Evolutionary conservation across 2,113 vertebrate species (phyloP).

Genomic region (Choloepus hoffmanni): DNA sequence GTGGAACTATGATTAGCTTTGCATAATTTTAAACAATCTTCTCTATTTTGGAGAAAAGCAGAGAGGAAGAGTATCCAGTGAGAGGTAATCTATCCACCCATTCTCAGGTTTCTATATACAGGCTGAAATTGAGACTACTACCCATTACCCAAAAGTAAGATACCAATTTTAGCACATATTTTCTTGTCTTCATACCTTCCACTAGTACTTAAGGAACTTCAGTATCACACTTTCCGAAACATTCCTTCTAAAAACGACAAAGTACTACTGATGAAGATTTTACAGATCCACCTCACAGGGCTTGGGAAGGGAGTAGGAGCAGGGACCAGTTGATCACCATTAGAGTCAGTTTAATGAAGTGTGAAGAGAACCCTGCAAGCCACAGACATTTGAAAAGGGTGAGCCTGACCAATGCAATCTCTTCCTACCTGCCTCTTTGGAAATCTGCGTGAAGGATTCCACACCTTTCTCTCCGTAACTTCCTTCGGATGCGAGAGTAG

Average conservation of each 20-base stretch:
- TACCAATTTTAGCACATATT: background rate
- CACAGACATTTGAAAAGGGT: background rate
- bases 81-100: background rate
- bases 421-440: constrained; percentile 96
- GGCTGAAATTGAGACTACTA: background rate
- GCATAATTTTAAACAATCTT: background rate
- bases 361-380: background rate
- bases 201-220: background rate
- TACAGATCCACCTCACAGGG: background rate
- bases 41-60: background rate
- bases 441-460: constrained; percentile 98
- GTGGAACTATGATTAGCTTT: background rate
- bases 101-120: background rate
- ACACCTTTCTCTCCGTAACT: constrained; percentile 99
- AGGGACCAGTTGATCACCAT: rapidly evolving
- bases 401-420: background rate
- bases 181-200: background rate
- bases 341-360: background rate
- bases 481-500: constrained; percentile 97
- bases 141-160: background rate
- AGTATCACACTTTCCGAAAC: constrained; percentile 10
- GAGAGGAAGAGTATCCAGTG: too few relatives aligned
- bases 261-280: background rate
- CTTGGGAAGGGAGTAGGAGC: background rate
- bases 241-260: constrained; percentile 53